Conservation (phyloP, 2,113 vertebrate species). For the Chelonoidis abingdonii region DNA sequence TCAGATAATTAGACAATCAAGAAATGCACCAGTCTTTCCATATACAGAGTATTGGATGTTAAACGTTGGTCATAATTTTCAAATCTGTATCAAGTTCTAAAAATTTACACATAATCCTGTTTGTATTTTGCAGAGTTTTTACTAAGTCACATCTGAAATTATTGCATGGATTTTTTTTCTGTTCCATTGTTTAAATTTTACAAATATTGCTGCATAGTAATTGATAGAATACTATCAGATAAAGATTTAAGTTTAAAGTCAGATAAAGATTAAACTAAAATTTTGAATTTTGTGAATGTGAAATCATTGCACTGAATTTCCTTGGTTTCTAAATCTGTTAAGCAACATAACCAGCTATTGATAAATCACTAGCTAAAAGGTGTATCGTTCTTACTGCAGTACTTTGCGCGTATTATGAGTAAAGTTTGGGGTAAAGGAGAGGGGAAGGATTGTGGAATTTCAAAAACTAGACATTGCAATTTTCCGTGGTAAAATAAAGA, state of each 20-base stretch:
- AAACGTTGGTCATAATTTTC: background rate
- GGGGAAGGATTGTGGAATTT: background rate
- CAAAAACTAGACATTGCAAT: background rate
- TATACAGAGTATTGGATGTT: background rate
- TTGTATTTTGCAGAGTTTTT: background rate
- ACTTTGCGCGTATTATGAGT: background rate
- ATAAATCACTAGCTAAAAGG: background rate
- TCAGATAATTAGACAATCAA: background rate
- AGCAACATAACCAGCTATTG: background rate
- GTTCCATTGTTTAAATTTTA: background rate
- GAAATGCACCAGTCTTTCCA: too few relatives aligned
- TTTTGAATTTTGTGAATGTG: background rate
- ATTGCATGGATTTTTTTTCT: background rate
- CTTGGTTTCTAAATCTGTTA: background rate
- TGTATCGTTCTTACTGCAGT: background rate
- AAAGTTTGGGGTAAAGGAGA: background rate
- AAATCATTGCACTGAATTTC: background rate
- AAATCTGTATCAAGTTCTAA: background rate
- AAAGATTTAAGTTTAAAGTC: background rate
- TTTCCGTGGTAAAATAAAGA: background rate
- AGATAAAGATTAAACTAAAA: background rate
- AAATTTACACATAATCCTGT: background rate
- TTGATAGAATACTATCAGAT: background rate
- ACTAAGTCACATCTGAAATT: background rate
- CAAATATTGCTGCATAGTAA: background rate